Percentiles rank a stretch among this genome's conserved stretches.
Evolutionary conservation across 92 coral and sea anemone genomes (phyloP).

Genomic region (Zoanthus sansibaricus): DNA sequence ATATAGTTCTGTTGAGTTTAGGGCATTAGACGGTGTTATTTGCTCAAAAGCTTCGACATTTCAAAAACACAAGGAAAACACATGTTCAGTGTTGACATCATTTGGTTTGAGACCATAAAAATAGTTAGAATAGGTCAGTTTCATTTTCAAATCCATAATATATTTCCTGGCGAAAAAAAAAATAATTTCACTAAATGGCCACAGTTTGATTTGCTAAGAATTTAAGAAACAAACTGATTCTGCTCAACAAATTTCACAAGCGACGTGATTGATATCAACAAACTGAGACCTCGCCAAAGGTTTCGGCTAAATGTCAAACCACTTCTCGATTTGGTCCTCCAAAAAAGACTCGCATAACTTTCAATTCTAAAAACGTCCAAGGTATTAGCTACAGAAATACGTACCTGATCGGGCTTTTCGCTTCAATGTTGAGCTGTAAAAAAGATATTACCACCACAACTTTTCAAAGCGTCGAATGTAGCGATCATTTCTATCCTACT

Average conservation of each 20-base stretch:
- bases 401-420: neutral
- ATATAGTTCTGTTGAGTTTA: neutral
- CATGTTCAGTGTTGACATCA: neutral
- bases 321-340: neutral
- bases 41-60: neutral
- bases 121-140: neutral
- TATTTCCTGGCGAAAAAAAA: too few relatives aligned
- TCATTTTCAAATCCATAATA: neutral
- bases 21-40: neutral
- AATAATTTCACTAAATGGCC: too few relatives aligned
- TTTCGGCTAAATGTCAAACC: neutral
- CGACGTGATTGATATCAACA: slow-evolving; percentile 5
- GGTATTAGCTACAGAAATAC: neutral
- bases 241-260: too few relatives aligned
- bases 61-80: neutral
- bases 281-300: neutral
- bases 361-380: neutral
- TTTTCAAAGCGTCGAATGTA: neutral
- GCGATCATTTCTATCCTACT: neutral
- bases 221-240: too few relatives aligned
- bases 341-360: neutral
- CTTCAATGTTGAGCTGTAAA: neutral
- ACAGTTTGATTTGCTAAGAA: too few relatives aligned
- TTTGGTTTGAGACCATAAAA: neutral
- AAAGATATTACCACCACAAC: neutral